Base-by-base conservation (phyloP, 2,113 vertebrate species). In the Pelvicachromis taeniatus region DNA sequence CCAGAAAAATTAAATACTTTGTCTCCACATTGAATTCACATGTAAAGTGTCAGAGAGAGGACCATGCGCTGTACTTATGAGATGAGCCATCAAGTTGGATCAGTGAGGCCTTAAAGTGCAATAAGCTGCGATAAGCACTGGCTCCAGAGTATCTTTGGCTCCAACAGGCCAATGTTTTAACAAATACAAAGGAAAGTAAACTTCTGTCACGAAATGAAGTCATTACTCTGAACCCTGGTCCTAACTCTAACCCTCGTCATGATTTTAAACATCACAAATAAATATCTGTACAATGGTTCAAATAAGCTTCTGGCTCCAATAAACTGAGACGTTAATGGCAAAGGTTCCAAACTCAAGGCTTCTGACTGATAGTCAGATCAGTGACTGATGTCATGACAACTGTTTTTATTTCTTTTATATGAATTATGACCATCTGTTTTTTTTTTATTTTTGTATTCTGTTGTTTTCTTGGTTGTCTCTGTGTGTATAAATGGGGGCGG, bases 51-150 rank as follows among this genome's bases (percentile, higher is more conserved):
- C 48, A 31, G 4, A 29, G 21, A 21, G 45, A 19, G 4, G 45
- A 17, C 6, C 45, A 48, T 6, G 3, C 14, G 38, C 40, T 73
- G 65, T 0, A 4, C 14, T 19, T 38, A n/a, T 63, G 23, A 73
- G 68, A 31, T 73, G 68, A 48, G 21, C 38, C 65, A 0, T 12
- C 68, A 0, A 19, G 68, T 10, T 75, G 23, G 42, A 75, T 29
- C 9, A 0, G 4, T 50, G 68, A 75, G 26, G 68, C 42, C 21
- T 70, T 70, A 70, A 26, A 70, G 38, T 26, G 65, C 21, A 10
- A 26, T 0, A 0, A 23, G n/a, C 42, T 50, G 68, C 5, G 26
- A 17, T 0, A 7, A n/a, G 1, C 3, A 45, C 26, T 29, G 21
- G 26, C 14, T 70, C 40, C 16, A 5, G 3, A 73, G 12, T 29